A percentile compares a stretch with the other conserved stretches of the same genome.
These are phyloP conservation scores for Plectrocnemia conspersa DNA, from an alignment of 1,140 invertebrate species.

Conservation along the genomic window DNA sequence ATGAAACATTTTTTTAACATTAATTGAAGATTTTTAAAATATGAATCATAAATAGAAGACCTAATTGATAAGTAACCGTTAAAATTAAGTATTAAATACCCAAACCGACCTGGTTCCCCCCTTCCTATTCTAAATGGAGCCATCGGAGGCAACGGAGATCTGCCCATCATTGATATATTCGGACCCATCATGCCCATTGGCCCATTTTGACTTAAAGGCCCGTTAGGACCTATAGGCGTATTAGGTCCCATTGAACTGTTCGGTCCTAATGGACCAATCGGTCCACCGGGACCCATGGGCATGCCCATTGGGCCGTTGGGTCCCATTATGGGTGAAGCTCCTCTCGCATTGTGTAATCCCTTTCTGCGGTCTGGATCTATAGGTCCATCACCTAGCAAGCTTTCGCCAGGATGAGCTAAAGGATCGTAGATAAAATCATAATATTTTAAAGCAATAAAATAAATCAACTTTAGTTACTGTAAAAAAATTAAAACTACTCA, in stretches of 20 bases:
- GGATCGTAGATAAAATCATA: background rate
- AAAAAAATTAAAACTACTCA: constrained; percentile 14
- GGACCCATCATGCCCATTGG: constrained; percentile 19
- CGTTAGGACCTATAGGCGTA: constrained; percentile 5
- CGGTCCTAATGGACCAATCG: background rate
- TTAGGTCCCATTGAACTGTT: constrained; percentile 7
- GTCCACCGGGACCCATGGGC: constrained; percentile 7
- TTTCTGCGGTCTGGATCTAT: constrained; percentile 20
- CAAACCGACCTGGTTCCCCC: constrained; percentile 8
- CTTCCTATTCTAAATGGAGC: constrained; percentile 31
- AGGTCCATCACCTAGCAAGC: constrained; percentile 29
- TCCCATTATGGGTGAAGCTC: constrained; percentile 1
- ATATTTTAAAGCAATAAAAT: background rate
- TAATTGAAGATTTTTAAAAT: no score
- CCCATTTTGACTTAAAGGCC: background rate
- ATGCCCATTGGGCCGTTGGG: constrained; percentile 14
- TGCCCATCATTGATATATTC: constrained; percentile 18
- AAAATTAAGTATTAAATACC: no score
- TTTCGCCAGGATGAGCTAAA: constrained; percentile 18
- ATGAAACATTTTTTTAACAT: no score
- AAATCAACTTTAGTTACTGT: background rate
- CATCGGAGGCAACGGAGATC: constrained; percentile 31
- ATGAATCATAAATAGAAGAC: no score
- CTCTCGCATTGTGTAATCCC: background rate
- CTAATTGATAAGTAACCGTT: no score